phyloP scores from a whole-genome alignment of 2,113 vertebrate genomes.

The Blennius ocellaris region DNA sequence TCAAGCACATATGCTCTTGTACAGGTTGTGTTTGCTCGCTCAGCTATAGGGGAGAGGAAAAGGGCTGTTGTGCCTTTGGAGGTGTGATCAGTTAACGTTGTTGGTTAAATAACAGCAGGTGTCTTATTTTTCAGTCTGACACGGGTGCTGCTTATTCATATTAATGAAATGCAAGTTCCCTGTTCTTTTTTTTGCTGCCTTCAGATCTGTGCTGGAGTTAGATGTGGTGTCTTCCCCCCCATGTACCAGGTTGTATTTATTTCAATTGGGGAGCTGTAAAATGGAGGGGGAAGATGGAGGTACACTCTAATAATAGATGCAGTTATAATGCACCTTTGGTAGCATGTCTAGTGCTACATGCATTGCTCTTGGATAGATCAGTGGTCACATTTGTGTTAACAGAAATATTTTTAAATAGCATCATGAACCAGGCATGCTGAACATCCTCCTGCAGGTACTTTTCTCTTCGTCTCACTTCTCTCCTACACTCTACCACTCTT shows the following conservation, averaged over 20 bases:
- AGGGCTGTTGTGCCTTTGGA: slow-evolving; percentile 21
- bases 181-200: slow-evolving; percentile 1
- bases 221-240: slow-evolving; percentile 50
- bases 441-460: slow-evolving; percentile 16
- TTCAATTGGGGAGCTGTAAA: slow-evolving; percentile 60
- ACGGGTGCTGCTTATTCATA: slow-evolving; percentile 51
- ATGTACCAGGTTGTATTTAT: slow-evolving; percentile 42
- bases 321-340: slow-evolving; percentile 35
- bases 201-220: slow-evolving; percentile 16
- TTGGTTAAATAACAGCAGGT: slow-evolving; percentile 28
- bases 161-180: slow-evolving; percentile 44
- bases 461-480: slow-evolving; percentile 7
- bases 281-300: slow-evolving; percentile 73
- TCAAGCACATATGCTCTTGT: slow-evolving; percentile 54
- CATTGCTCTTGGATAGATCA: neutral
- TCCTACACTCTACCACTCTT: slow-evolving; percentile 35
- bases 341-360: neutral
- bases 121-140: slow-evolving; percentile 11
- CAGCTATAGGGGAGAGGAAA: slow-evolving; percentile 44
- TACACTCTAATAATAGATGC: slow-evolving; percentile 57
- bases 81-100: slow-evolving; percentile 34
- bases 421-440: slow-evolving; percentile 4
- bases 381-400: neutral
- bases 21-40: slow-evolving; percentile 60
- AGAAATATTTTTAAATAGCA: slow-evolving; percentile 7